A percentile compares a stretch with the other conserved stretches of the same genome.
Evolutionary conservation across 2,888 invertebrate species (phyloP).

Genomic region (Graphium colonna): DNA sequence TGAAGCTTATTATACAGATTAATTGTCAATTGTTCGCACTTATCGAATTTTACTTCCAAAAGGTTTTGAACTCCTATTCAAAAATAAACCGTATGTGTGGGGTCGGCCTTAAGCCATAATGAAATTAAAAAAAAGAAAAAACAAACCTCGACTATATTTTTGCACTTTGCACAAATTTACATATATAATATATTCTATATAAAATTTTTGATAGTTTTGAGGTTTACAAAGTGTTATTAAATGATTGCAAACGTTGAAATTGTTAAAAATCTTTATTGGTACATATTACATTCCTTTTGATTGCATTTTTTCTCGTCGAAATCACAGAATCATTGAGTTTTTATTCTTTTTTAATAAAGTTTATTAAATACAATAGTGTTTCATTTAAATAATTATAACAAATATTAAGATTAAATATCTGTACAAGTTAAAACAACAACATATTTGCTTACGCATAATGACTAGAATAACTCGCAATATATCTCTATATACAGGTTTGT

Average conservation of each 20-base stretch:
- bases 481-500: slow-evolving; percentile 21
- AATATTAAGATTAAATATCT: slow-evolving; percentile 34
- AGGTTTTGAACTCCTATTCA: too few relatives aligned
- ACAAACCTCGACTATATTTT: background rate
- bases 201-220: background rate
- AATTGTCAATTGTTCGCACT: too few relatives aligned
- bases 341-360: slow-evolving; percentile 59
- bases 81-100: too few relatives aligned
- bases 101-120: too few relatives aligned
- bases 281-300: slow-evolving; percentile 63
- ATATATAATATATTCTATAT: background rate
- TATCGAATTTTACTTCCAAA: too few relatives aligned
- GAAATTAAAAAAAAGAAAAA: too few relatives aligned
- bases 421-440: slow-evolving; percentile 47
- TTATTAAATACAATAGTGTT: slow-evolving; percentile 52
- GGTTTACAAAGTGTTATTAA: slow-evolving; percentile 20
- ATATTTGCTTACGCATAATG: slow-evolving; percentile 54
- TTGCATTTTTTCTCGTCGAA: slow-evolving; percentile 45
- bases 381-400: slow-evolving; percentile 43
- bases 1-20: too few relatives aligned
- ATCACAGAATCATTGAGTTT: slow-evolving; percentile 43
- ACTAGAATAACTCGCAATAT: slow-evolving; percentile 65
- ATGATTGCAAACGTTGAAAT: slow-evolving; percentile 44
- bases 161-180: slow-evolving; percentile 8
- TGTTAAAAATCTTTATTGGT: slow-evolving; percentile 66